Evolutionary conservation across 2,797 vertebrate genomes (phyloP).

Genomic region (Natrix natrix): DNA sequence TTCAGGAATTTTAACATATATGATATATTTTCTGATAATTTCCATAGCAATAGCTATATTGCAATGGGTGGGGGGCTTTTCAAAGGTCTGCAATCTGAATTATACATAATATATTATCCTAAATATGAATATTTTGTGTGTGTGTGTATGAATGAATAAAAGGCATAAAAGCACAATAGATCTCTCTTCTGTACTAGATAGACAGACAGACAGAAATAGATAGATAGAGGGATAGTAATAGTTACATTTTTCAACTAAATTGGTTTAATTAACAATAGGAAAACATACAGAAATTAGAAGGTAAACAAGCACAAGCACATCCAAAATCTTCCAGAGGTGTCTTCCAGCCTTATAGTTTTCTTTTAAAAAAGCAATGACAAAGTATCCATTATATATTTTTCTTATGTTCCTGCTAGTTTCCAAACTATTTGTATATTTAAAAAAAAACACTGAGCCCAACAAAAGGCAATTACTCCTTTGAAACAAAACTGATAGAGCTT

Average conservation of each 20-base stretch:
- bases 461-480: background rate
- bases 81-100: background rate
- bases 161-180: background rate
- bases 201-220: background rate
- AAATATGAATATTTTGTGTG: background rate
- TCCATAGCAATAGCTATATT: background rate
- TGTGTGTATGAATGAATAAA: too few relatives aligned
- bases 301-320: background rate
- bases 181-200: background rate
- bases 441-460: background rate
- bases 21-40: background rate
- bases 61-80: background rate
- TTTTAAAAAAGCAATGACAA: background rate
- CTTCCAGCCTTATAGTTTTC: background rate
- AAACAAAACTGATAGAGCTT: background rate
- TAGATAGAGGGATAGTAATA: background rate
- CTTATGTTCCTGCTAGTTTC: background rate
- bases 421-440: background rate
- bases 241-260: background rate
- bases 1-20: background rate
- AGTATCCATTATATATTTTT: background rate
- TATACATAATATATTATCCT: background rate
- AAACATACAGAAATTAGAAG: background rate
- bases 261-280: background rate
- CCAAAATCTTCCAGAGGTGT: background rate